A percentile compares a stretch with the other conserved stretches of the same genome.
Evolutionary conservation across 2,797 vertebrate genomes (phyloP).

Genomic region (Euthynnus affinis): DNA sequence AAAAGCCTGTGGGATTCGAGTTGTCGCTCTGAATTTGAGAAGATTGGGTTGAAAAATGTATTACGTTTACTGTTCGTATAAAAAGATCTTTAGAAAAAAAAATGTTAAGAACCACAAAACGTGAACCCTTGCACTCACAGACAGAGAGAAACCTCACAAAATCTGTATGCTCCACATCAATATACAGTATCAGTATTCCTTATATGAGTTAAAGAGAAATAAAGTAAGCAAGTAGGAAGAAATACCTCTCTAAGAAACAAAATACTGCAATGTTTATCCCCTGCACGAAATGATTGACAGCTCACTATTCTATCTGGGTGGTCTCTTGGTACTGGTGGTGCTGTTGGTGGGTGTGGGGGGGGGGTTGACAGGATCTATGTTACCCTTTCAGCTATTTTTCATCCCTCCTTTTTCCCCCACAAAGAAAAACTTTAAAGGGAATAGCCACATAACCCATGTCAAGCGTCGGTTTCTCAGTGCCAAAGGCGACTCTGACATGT

Average conservation of each 20-base stretch:
- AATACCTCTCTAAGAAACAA: constrained; percentile 54
- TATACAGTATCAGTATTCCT: constrained; percentile 13
- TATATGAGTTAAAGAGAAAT: constrained; percentile 31
- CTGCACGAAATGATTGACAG: constrained; percentile 79
- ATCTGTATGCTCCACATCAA: constrained; percentile 7
- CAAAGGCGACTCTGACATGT: constrained; percentile 57
- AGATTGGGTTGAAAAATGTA: not conserved
- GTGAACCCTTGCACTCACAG: not conserved
- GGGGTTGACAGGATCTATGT: constrained; percentile 60
- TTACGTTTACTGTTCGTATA: not conserved
- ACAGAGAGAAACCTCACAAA: not conserved
- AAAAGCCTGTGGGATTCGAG: not conserved
- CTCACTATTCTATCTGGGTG: constrained; percentile 77
- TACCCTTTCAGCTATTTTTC: constrained; percentile 71
- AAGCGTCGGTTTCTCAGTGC: constrained; percentile 59
- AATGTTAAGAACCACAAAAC: constrained; percentile 10
- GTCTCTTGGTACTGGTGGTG: constrained; percentile 59
- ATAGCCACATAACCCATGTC: constrained; percentile 52
- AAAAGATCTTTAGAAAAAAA: not conserved
- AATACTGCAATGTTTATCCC: constrained; percentile 63
- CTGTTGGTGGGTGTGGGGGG: constrained; percentile 13
- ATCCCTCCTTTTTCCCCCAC: constrained; percentile 33
- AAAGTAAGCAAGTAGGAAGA: constrained; percentile 2
- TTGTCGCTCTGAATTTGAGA: not conserved
- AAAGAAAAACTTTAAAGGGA: constrained; percentile 67